phyloP scores from a whole-genome alignment of 2,113 vertebrate genomes.

The Bufo bufo region DNA sequence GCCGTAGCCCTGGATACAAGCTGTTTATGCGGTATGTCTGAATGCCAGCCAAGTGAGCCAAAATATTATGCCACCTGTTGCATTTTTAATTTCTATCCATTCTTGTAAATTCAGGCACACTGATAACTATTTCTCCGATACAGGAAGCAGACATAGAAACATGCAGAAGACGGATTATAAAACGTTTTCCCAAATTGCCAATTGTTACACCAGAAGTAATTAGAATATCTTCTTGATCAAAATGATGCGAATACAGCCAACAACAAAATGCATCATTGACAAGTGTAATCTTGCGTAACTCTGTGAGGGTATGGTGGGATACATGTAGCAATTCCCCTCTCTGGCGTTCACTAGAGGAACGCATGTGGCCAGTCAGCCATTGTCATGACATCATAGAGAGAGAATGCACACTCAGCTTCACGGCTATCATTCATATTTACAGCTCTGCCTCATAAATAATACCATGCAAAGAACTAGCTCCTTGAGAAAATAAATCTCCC shows the following conservation, averaged over 20 bases:
- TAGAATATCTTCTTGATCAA: too few relatives aligned
- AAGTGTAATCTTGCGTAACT: background rate
- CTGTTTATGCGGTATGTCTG: too few relatives aligned
- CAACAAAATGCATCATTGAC: background rate
- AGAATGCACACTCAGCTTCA: constrained; percentile 49
- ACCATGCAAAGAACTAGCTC: background rate
- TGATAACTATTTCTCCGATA: background rate
- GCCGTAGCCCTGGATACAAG: too few relatives aligned
- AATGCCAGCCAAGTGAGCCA: too few relatives aligned
- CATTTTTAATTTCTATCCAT: too few relatives aligned
- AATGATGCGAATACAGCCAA: background rate
- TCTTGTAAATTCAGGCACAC: background rate
- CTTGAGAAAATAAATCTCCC: background rate
- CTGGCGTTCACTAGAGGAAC: constrained; percentile 22
- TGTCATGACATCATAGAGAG: constrained; percentile 42
- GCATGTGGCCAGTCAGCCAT: constrained; percentile 41
- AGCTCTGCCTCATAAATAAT: constrained; percentile 11
- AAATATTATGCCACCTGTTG: too few relatives aligned
- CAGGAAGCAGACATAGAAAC: background rate
- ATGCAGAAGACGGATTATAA: background rate
- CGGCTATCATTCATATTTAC: constrained; percentile 33
- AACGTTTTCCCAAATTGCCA: too few relatives aligned
- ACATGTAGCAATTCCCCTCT: background rate
- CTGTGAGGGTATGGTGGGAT: background rate
- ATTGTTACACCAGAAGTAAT: too few relatives aligned